Conservation (phyloP, 2,113 vertebrate species). For the Cairina moschata region DNA sequence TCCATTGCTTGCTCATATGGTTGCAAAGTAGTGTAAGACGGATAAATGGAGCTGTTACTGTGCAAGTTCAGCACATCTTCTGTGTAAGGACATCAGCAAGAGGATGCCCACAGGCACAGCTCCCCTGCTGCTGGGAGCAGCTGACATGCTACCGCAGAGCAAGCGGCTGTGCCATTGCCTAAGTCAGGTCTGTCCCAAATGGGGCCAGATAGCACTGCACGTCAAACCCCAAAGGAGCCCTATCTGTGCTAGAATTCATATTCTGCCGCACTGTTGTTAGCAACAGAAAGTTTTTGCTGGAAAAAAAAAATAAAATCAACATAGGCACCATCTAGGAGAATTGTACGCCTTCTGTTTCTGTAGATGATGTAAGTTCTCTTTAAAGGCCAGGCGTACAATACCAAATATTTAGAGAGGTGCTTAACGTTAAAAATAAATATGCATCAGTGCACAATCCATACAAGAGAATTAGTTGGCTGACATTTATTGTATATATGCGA, state of each 20-base stretch:
- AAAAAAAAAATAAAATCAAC: conserved; percentile 39
- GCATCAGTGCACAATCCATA: background rate
- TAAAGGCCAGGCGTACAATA: background rate
- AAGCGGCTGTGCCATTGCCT: background rate
- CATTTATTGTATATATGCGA: background rate
- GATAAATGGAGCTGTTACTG: background rate
- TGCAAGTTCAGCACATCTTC: background rate
- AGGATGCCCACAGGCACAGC: background rate
- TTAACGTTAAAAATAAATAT: conserved; percentile 16
- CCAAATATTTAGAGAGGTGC: conserved; percentile 26
- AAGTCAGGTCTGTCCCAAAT: background rate
- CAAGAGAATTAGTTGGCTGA: background rate
- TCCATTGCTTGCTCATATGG: background rate
- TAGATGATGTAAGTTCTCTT: background rate
- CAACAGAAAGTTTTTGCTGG: conserved; percentile 30
- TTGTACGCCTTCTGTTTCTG: background rate
- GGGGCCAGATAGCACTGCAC: background rate
- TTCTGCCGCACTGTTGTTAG: conserved; percentile 41
- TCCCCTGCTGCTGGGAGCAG: background rate
- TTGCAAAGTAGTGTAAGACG: background rate
- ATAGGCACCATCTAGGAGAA: background rate
- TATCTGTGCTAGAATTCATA: background rate
- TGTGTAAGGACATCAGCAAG: background rate
- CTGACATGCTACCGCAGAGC: background rate
- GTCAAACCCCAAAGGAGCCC: background rate